These are phyloP conservation scores for Loxodonta africana DNA, from an alignment of 2,113 vertebrate species.

Conservation along the genomic window DNA sequence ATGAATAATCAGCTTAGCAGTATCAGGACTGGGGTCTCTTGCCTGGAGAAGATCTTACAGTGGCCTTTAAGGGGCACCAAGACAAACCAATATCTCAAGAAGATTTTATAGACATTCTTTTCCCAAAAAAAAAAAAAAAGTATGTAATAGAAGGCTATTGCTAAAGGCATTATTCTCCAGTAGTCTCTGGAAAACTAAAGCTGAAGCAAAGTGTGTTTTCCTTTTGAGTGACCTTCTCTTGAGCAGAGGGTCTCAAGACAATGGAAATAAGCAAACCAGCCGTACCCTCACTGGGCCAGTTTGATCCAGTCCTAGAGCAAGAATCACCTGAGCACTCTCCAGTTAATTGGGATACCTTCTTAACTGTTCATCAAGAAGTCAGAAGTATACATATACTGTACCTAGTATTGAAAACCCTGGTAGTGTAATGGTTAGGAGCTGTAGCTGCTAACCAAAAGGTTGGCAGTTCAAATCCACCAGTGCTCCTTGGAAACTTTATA, in stretches of 20 bases:
- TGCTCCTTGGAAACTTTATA: no score
- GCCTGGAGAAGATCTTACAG: not conserved
- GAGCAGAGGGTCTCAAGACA: not conserved
- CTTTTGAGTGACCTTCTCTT: not conserved
- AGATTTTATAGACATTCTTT: not conserved
- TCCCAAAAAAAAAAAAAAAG: not conserved
- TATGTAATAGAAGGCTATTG: not conserved
- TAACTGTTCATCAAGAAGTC: not conserved
- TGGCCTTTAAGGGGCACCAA: not conserved
- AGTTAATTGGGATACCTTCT: not conserved
- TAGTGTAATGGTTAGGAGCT: no score
- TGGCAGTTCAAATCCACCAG: no score
- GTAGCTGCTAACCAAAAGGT: no score
- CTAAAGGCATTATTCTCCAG: not conserved
- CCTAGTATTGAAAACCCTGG: not conserved
- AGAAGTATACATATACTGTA: not conserved
- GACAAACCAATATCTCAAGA: constrained; percentile 22
- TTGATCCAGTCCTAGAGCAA: not conserved
- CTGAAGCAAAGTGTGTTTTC: not conserved
- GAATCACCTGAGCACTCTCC: not conserved
- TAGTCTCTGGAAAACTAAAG: not conserved
- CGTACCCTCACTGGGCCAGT: not conserved
- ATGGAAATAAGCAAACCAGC: not conserved
- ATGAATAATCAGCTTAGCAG: not conserved
- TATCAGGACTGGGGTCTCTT: not conserved